Conservation (phyloP, 2,888 invertebrate genomes). For the Apantesis nais region DNA sequence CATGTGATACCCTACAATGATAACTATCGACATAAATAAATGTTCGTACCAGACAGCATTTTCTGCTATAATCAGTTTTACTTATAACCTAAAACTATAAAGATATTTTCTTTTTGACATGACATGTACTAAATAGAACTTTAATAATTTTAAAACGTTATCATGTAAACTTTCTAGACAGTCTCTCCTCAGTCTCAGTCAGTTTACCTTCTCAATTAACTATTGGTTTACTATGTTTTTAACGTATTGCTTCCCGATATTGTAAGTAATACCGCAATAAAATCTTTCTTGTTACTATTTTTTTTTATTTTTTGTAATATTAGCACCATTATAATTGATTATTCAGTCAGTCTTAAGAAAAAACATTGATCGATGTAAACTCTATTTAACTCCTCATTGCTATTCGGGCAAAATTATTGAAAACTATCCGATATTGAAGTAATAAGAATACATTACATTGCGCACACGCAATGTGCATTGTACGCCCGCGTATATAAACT, state of each 20-base stretch:
- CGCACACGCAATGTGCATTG: slow-evolving; percentile 49
- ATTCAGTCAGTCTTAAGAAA: neutral
- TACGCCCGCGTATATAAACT: slow-evolving; percentile 71
- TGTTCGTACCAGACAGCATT: neutral
- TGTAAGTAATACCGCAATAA: neutral
- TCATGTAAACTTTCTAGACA: neutral
- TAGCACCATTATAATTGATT: neutral
- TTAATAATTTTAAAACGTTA: too few relatives aligned
- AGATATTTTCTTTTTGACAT: too few relatives aligned
- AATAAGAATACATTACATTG: slow-evolving; percentile 47
- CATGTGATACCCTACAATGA: neutral
- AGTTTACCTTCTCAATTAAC: neutral
- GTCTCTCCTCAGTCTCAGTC: neutral
- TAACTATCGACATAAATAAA: neutral
- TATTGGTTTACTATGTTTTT: neutral
- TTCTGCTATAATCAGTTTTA: slow-evolving; percentile 30
- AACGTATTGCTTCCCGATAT: neutral
- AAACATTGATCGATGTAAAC: neutral
- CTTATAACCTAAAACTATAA: neutral
- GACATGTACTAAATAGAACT: too few relatives aligned
- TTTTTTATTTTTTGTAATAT: neutral
- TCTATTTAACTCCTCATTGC: neutral
- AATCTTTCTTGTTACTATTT: neutral
- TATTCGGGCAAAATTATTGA: slow-evolving; percentile 42
- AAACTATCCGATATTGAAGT: slow-evolving; percentile 53